Base-by-base conservation (phyloP, 2,113 vertebrate species). In the Pterophyllum scalare region DNA sequence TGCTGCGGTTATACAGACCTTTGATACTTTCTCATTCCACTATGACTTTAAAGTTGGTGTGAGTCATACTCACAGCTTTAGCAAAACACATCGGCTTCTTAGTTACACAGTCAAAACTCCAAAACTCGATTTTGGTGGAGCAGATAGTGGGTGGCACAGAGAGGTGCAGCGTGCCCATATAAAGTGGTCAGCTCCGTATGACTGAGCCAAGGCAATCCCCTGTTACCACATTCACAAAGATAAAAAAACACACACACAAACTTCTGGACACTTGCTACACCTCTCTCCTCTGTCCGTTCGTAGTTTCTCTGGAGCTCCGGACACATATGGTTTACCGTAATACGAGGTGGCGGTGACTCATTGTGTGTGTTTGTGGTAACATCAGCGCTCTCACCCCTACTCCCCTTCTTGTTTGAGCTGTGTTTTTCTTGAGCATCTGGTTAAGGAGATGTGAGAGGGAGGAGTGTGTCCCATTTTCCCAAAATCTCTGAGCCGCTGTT, bases 311-410 rank as follows among this genome's bases (percentile, higher is more conserved):
- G 33, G 80, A 78, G 52, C 62, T 62, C 31, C 76, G 75, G 14
- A 67, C 52, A 88, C 43, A 81, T 67, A 87, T 83, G 84, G 56
- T 62, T 92, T 89, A 81, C 81, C 4, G 81, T 92, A 89, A 93
- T 78, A 20, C 5, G 11, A 87, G 72, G 92, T 83, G 83, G 80
- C 72, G 79, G 76, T 91, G 88, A 92, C 62, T 89, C 89, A 90
- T 8, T 65, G 65, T 77, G 82, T 76, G 60, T 74, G 75, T 82
- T 49, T 62, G 24, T 35, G 60, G 35, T 54, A 54, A 20, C 40
- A n/a, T 62, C 79, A 26, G 28, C 20, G 26, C 24, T 13, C 79
- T 19, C 54, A 59, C 19, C 24, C 13, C 72, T 57, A 80, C 64
- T 70, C 57, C 77, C 49, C 60, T 79, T 61, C 26, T 70, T 33